A percentile compares a stretch with the other conserved stretches of the same genome.
Evolutionary conservation across 2,797 vertebrate genomes (phyloP).

Genomic region (Falco columbarius): DNA sequence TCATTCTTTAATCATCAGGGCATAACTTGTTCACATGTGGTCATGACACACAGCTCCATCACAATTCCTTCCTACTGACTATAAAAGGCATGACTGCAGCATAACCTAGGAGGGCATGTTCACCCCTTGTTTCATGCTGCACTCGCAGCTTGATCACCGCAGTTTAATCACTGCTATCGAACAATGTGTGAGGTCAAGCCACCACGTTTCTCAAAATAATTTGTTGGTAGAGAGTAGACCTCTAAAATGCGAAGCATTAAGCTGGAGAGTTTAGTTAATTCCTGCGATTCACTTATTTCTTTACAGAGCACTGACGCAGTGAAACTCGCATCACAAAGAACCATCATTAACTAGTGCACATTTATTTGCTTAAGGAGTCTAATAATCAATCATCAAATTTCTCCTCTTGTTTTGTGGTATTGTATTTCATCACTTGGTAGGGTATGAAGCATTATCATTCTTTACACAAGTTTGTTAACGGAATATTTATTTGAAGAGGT

Average conservation of each 20-base stretch:
- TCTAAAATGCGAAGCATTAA: neutral
- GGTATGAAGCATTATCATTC: conserved; percentile 78
- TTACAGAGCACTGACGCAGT: conserved; percentile 17
- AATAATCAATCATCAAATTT: conserved; percentile 78
- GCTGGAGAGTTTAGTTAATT: neutral
- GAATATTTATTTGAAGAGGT: conserved; percentile 80
- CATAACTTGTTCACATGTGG: neutral
- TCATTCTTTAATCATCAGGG: neutral
- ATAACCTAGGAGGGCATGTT: neutral
- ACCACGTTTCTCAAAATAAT: neutral
- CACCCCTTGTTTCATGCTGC: neutral
- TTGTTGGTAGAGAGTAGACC: neutral
- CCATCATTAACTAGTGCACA: conserved; percentile 62
- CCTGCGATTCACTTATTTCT: conserved; percentile 23
- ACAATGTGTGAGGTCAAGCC: neutral
- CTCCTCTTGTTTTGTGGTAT: conserved; percentile 77
- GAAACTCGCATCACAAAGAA: conserved; percentile 51
- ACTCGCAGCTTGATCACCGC: fast-evolving
- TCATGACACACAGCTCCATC: neutral
- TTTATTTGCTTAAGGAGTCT: conserved; percentile 76
- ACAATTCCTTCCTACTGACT: neutral
- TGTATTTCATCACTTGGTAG: conserved; percentile 77
- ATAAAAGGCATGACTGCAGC: neutral
- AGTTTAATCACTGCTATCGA: neutral
- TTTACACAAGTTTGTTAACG: conserved; percentile 75